phyloP scores from a whole-genome alignment of 2,797 vertebrate species.

The Adelosebastes latens region DNA sequence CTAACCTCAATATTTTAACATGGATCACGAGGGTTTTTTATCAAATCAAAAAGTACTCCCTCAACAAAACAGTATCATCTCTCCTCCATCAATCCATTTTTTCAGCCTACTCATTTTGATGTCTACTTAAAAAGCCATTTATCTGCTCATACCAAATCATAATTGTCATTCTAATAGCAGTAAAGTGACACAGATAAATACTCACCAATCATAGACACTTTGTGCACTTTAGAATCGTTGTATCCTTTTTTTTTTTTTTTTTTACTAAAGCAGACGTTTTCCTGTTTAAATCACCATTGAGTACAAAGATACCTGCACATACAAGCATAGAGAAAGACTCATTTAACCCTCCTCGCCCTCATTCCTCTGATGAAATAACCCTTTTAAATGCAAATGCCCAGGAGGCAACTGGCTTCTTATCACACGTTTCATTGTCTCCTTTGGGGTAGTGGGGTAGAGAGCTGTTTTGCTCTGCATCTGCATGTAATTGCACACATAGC shows the following conservation, averaged over 20 bases:
- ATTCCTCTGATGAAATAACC: conserved; percentile 53
- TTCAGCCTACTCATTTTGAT: conserved; percentile 28
- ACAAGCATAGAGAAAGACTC: conserved; percentile 51
- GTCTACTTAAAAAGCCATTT: conserved; percentile 57
- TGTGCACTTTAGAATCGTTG: conserved; percentile 47
- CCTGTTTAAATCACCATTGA: conserved; percentile 58
- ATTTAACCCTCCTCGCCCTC: conserved; percentile 51
- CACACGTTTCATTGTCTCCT: conserved; percentile 67
- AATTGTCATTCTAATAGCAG: conserved; percentile 67
- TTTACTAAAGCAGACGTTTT: conserved; percentile 65
- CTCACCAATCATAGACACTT: conserved; percentile 43
- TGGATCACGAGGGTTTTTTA: conserved; percentile 16
- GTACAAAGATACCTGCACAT: conserved; percentile 53
- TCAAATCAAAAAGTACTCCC: conserved; percentile 49
- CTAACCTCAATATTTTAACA: conserved; percentile 13
- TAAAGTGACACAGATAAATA: conserved; percentile 62
- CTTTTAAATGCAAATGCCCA: conserved; percentile 80
- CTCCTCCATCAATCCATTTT: conserved; percentile 36
- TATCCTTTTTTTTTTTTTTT: conserved; percentile 17
- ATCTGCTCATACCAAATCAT: conserved; percentile 50
- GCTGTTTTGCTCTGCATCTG: conserved; percentile 60
- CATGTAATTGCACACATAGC: conserved; percentile 57
- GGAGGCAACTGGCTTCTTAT: conserved; percentile 64
- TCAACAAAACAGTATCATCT: conserved; percentile 30
- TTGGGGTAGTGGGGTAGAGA: conserved; percentile 30